These are phyloP conservation scores for Agrochola lota DNA, from an alignment of 2,888 invertebrate species.

Conservation along the genomic window DNA sequence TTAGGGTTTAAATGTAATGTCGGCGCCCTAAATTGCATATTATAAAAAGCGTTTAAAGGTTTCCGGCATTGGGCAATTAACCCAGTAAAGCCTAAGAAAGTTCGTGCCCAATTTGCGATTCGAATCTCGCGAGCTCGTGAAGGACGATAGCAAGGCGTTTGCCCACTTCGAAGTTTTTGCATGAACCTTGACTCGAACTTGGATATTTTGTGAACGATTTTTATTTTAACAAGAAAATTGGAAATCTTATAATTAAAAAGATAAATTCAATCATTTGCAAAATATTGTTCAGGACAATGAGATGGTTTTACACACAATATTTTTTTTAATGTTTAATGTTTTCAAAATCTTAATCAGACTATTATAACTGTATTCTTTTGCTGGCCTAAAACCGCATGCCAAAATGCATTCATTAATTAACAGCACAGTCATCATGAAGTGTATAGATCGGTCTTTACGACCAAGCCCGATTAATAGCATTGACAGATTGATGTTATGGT, in stretches of 20 bases:
- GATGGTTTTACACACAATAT: background rate
- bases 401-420: conserved; percentile 12
- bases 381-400: background rate
- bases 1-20: background rate
- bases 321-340: background rate
- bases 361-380: background rate
- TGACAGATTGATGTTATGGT: background rate
- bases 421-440: background rate
- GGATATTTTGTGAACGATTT: conserved; percentile 13
- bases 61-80: conserved; percentile 38
- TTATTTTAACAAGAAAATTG: conserved; percentile 5
- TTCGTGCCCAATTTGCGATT: conserved; percentile 47
- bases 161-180: conserved; percentile 28
- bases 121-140: conserved; percentile 32
- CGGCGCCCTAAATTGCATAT: background rate
- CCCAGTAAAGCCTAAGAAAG: conserved; percentile 35
- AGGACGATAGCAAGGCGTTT: conserved; percentile 12
- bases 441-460: background rate
- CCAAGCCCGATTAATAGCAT: background rate
- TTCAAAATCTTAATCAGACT: background rate
- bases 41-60: conserved; percentile 24
- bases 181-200: conserved; percentile 19
- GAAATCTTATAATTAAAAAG: background rate
- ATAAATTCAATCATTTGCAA: conserved; percentile 6
- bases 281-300: background rate